Conservation (phyloP, 37 sponge, comb jelly and placozoan species). For the Chondrosia reniformis region DNA sequence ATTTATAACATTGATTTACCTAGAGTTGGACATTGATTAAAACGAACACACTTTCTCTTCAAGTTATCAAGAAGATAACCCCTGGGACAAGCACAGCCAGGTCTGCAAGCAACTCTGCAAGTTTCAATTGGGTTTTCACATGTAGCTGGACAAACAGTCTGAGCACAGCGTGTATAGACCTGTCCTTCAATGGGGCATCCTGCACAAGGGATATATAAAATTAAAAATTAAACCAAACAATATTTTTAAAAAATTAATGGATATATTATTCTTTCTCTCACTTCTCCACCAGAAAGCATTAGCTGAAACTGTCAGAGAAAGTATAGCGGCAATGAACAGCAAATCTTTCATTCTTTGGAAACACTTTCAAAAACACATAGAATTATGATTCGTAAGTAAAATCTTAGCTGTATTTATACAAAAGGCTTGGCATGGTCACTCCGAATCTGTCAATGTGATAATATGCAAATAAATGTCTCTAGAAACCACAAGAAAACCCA, state of each 20-base stretch:
- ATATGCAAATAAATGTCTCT: no score
- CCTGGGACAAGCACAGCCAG: constrained; percentile 2
- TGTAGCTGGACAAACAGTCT: background rate
- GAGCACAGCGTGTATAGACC: background rate
- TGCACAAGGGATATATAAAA: background rate
- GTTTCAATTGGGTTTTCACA: background rate
- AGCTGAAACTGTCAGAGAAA: no score
- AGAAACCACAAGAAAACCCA: no score
- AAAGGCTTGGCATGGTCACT: no score
- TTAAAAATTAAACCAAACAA: background rate
- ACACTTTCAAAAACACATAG: no score
- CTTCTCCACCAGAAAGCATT: no score
- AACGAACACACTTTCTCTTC: background rate
- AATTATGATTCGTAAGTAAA: no score
- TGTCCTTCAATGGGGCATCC: background rate
- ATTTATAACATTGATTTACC: background rate
- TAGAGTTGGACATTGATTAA: background rate
- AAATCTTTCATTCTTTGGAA: no score
- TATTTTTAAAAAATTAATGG: background rate
- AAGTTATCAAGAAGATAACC: background rate
- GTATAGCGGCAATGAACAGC: no score
- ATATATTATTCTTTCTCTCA: no score
- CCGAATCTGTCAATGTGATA: no score
- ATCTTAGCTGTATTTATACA: no score
- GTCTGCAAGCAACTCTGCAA: background rate